Conservation (phyloP, 2,797 vertebrate genomes). For the Galagoides demidoff region DNA sequence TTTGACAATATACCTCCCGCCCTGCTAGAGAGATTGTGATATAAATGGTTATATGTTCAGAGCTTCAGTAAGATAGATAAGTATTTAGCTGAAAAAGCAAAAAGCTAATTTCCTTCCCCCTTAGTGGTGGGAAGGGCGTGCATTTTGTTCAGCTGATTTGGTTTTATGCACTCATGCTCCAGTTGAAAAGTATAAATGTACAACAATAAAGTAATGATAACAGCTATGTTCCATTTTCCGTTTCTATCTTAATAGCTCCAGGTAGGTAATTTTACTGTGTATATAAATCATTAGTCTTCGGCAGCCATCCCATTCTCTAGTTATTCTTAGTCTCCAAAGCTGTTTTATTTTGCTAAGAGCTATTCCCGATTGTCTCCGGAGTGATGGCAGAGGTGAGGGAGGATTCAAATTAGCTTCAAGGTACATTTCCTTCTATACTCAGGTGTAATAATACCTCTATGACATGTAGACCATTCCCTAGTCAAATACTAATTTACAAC, state of each 20-base stretch:
- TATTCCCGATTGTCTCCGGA: conserved; percentile 8
- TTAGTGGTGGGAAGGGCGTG: not conserved
- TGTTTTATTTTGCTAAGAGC: conserved; percentile 72
- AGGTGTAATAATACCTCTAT: conserved; percentile 48
- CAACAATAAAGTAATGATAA: conserved; percentile 69
- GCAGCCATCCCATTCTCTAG: not conserved
- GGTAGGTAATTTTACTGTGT: conserved; percentile 66
- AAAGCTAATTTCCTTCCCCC: not conserved
- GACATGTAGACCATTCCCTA: conserved; percentile 54
- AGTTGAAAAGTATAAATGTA: conserved; percentile 68
- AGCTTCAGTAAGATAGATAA: not conserved
- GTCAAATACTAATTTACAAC: conserved; percentile 63
- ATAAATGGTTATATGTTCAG: not conserved
- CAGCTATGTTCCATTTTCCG: conserved; percentile 60
- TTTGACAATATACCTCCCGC: not conserved
- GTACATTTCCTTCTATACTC: conserved; percentile 60
- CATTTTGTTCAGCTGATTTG: conserved; percentile 51
- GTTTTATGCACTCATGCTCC: conserved; percentile 60
- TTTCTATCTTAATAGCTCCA: conserved; percentile 76
- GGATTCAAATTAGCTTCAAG: conserved; percentile 64
- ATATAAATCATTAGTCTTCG: conserved; percentile 71
- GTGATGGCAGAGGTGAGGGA: conserved; percentile 48
- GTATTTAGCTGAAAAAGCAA: not conserved
- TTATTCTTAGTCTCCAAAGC: conserved; percentile 45
- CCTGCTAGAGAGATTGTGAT: not conserved